Conservation (phyloP, 2,113 vertebrate genomes). For the Columba livia region DNA sequence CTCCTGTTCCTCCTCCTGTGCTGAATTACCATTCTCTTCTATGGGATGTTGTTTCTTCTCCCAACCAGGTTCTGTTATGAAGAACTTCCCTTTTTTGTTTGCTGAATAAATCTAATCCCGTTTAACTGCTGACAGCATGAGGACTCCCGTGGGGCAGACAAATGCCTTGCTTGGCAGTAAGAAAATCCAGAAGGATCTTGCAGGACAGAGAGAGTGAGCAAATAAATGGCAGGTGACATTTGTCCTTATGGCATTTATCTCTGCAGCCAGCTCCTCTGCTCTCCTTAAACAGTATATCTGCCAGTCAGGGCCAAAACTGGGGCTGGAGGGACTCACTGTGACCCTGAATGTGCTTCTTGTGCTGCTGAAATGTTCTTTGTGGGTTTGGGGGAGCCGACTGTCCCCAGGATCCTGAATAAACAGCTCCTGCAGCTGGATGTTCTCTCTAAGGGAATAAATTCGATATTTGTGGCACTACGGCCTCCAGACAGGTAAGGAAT, state of each 20-base stretch:
- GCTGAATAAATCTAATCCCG: not conserved
- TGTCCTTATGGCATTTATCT: not conserved
- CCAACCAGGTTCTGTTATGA: not conserved
- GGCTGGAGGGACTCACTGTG: not conserved
- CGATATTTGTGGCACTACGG: rapidly evolving
- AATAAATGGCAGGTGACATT: not conserved
- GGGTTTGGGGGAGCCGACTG: not conserved
- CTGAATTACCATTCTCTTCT: no score
- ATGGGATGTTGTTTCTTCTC: rapidly evolving
- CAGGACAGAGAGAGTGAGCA: not conserved
- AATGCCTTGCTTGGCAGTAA: rapidly evolving
- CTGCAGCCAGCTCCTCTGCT: not conserved
- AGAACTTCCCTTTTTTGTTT: not conserved
- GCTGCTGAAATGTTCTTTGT: rapidly evolving
- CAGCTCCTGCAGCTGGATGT: not conserved
- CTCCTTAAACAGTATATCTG: not conserved
- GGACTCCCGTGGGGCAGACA: no score
- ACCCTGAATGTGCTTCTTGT: rapidly evolving
- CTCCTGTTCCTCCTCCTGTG: no score
- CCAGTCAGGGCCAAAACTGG: not conserved
- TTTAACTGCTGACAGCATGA: not conserved
- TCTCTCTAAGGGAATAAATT: not conserved
- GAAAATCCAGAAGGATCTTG: not conserved
- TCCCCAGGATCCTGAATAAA: no score
- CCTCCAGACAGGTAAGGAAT: not conserved